Evolutionary conservation across 1,140 invertebrate species (phyloP), one percentile per base, ranked within the genome.

Genomic region (Megathymus violae): DNA sequence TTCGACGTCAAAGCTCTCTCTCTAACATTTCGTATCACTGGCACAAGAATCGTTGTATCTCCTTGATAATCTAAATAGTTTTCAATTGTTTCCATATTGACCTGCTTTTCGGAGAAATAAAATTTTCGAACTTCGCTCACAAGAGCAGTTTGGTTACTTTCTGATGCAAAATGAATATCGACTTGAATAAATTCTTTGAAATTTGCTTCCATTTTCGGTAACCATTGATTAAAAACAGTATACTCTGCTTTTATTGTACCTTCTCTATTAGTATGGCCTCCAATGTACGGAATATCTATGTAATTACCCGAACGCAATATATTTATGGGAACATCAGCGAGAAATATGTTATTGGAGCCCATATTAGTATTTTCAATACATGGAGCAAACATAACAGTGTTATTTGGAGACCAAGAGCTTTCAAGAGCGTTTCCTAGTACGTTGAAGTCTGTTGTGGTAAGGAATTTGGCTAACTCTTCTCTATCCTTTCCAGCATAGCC

Each of bases 1-100:
- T 9, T 71, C 0, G 85, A 86, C 0, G 72, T 83, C 0, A 50
- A 13, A 0, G 73, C 77, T 56, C 88, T 79, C 61, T 87, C 82
- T 3, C 67, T 69, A 0, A 65, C 70, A 22, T 71, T 75, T 74
- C 76, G 71, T 13, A 83, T 85, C 1, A 76, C 63, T 3, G 88
- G 71, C 2, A 85, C 64, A 4, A 80, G 54, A 15, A 86, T 62
- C 10, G 80, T 70, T 15, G 76, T 76, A 44, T 91, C 88, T 38
- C 88, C 88, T 19, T 83, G 66, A 41, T 82, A 91, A 9, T 83
- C 79, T 17, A 91, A 75, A 47, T 71, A 91, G 63, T 88, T 84
- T 54, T 85, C 75, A 41, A 88, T 85, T 4, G 74, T 79, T 44
- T 69, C 78, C 73, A 85, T 85, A 31, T 71, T 75, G 5, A 83